Base-by-base conservation (phyloP, 1,140 invertebrate species). In the Popillia japonica region DNA sequence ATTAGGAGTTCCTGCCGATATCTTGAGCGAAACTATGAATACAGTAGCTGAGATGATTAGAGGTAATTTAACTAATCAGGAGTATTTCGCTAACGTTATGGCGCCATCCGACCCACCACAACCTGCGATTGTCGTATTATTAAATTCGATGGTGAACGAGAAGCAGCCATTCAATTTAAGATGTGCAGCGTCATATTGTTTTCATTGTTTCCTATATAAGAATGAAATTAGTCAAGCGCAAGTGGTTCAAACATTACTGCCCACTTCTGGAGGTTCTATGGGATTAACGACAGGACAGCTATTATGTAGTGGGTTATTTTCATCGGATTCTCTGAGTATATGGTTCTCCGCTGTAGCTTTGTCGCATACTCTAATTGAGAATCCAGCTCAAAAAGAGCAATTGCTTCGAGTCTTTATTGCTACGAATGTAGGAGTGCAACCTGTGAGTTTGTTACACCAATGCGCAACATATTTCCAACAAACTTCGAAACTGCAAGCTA, bases 131-230 rank as follows among this genome's bases (percentile, higher is more conserved):
- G 94, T 99, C 0, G 94, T 99, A 59, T 88, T 99, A 8, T 87
- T 99, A 10, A 97, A 99, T 94, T 99, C 97, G 0, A 99, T 99
- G 97, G 96, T 99, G 2, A 99, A 99, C 87, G 98, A 99, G 84
- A 99, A 98, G 86, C 98, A 99, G 86, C 94, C 96, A 11, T 96
- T 99, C 85, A 87, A 91, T 8, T 87, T 99, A 75, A 92, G 98
- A 75, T 98, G 96, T 88, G 94, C 98, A 0, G 97, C 99, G 9
- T 91, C 99, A 0, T 99, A 99, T 86, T 99, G 97, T 86, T 99
- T 99, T 86, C 93, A 99, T 88, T 99, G 96, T 86, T 99, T 96
- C 86, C 88, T 99, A 0, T 98, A 95, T 85, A 96, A 95, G 87
- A 99, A 99, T 87, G 94, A 96, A 84, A 89, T 92, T n/a, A 93